Base-by-base conservation (phyloP, 92 coral and sea anemone species). In the Porites cylindrica region DNA sequence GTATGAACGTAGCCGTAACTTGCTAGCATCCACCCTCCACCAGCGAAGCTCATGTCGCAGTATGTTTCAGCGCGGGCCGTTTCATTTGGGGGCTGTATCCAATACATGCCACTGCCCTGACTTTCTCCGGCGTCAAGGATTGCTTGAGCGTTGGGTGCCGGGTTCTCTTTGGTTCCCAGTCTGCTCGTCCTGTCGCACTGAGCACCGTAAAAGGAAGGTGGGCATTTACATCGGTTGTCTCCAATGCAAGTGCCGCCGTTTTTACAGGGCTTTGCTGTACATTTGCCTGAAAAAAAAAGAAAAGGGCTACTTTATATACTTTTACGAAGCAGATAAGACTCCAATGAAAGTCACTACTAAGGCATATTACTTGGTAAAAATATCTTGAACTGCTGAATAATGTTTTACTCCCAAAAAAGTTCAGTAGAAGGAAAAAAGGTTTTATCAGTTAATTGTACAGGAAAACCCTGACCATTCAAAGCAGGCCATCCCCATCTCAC, bases 51-150 rank as follows among this genome's bases (percentile, higher is more conserved):
- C 98, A 95, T 95, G 69, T 93, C 96, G 66, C 98, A 95, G 86
- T 86, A 93, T 4, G 98, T 95, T 66, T 83, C 89, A 8, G 98
- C 95, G 1, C 93, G 74, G 24, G 63, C 73, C 17, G 83, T 64
- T 66, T 95, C 96, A 32, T 95, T 95, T 10, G 89, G 94, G 51
- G 98, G 98, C 92, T 93, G 90, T 88, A 95, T 95, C 98, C 98
- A 95, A 82, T 95, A 95, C 88, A 95, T 79, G 78, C 96, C 96
- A 89, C 96, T 95, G 88, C 93, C 95, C 70, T 21, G 26, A 43
- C 94, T 91, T 78, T 95, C 92, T 56, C 96, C 96, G 78, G 96
- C 96, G 72, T 93, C 92, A 9, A 93, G 78, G 51, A 95, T 93
- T 12, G 96, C 98, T 64, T 93, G 92, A 5, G 98, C 98, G 81